A percentile compares a stretch with the other conserved stretches of the same genome.
These are phyloP conservation scores for silkworm (Bombyx mori) DNA, from an alignment of 1,140 invertebrate genomes.

Conservation along the genomic window ASM3026992v2 NC_085112.1:10016501-10017000, in stretches of 20 bases:
- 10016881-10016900: conserved; percentile 50
- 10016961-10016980: conserved; percentile 63
- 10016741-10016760: conserved; percentile 17
- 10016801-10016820: too few species aligned
- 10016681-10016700: neutral
- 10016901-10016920: conserved; percentile 50
- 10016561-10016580: too few species aligned
- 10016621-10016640: too few species aligned
- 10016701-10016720: neutral
- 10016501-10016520: too few species aligned
- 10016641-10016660: too few species aligned
- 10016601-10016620: too few species aligned
- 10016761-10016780: conserved; percentile 6
- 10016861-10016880: conserved; percentile 37
- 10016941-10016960: conserved; percentile 60
- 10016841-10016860: conserved; percentile 39
- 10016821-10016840: conserved; percentile 22
- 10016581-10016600: conserved; percentile 4
- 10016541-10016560: too few species aligned
- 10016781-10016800: too few species aligned
- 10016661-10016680: too few species aligned
- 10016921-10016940: conserved; percentile 63
- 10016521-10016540: too few species aligned
- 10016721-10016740: conserved; percentile 36
- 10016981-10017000: conserved; percentile 19